Evolutionary conservation across 2,113 vertebrate genomes (phyloP).

Genomic region (Glaucomys volans): DNA sequence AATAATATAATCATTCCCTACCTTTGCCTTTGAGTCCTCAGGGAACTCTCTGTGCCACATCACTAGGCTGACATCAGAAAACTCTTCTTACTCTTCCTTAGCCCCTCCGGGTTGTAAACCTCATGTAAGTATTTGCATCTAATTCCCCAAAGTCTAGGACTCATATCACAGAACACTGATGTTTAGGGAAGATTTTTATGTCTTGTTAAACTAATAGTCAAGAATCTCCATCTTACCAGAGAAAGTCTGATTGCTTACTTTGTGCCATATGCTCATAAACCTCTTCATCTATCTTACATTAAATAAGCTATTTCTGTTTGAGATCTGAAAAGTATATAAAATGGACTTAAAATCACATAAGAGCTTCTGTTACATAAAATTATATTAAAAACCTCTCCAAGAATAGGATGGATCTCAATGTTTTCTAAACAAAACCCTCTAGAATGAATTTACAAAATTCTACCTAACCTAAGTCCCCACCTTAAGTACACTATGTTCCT

Average conservation of each 20-base stretch:
- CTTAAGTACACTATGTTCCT: neutral
- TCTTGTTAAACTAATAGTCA: neutral
- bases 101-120: neutral
- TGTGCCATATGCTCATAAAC: neutral
- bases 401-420: neutral
- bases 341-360: constrained; percentile 1
- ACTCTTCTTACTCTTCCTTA: neutral
- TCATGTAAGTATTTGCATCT: neutral
- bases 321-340: neutral
- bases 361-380: neutral
- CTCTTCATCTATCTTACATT: constrained; percentile 14
- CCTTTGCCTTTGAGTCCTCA: neutral
- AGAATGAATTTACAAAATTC: neutral
- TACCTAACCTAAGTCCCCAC: neutral
- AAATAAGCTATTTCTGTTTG: neutral
- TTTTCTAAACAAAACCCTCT: neutral
- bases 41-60: neutral
- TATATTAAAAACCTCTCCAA: neutral
- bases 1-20: neutral
- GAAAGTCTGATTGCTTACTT: neutral
- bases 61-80: neutral
- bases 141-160: neutral
- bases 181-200: neutral
- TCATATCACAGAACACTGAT: neutral
- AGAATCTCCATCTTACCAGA: neutral